Conservation (phyloP, 1,140 invertebrate species). For the Brachionus paranguensis region DNA sequence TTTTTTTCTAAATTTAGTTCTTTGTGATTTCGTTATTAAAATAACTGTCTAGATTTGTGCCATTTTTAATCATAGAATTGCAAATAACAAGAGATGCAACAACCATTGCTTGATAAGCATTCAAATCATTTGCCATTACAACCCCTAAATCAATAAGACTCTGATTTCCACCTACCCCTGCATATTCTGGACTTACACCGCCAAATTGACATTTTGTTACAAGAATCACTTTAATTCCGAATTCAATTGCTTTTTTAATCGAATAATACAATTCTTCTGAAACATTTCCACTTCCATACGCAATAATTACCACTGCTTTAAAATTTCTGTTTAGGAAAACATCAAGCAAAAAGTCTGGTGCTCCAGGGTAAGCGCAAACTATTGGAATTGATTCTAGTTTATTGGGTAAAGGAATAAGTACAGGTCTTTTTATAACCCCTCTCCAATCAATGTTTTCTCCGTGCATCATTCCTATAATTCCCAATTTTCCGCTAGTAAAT, state of each 20-base stretch:
- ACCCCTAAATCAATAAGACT: constrained; percentile 8
- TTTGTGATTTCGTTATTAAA: constrained; percentile 11
- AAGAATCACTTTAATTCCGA: background rate
- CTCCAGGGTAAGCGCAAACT: background rate
- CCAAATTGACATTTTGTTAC: constrained; percentile 33
- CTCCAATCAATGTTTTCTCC: background rate
- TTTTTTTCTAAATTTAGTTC: background rate
- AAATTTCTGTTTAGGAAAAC: background rate
- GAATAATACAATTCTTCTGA: background rate
- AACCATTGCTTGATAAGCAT: constrained; percentile 17
- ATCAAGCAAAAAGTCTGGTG: background rate
- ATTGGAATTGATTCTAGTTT: background rate
- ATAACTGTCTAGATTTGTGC: background rate
- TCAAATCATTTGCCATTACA: constrained; percentile 24
- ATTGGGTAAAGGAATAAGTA: background rate
- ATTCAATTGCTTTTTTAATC: background rate
- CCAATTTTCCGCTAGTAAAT: background rate
- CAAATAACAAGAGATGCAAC: constrained; percentile 6
- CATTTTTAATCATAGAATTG: background rate
- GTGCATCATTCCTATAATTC: constrained; percentile 17
- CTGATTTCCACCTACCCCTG: background rate
- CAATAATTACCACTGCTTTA: constrained; percentile 1
- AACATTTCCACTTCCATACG: constrained; percentile 20
- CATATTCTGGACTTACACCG: constrained; percentile 6
- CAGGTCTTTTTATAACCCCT: background rate